Base-by-base conservation (phyloP, 64 coral and sea anemone genomes). In the Dendronephthya gigantea region DNA sequence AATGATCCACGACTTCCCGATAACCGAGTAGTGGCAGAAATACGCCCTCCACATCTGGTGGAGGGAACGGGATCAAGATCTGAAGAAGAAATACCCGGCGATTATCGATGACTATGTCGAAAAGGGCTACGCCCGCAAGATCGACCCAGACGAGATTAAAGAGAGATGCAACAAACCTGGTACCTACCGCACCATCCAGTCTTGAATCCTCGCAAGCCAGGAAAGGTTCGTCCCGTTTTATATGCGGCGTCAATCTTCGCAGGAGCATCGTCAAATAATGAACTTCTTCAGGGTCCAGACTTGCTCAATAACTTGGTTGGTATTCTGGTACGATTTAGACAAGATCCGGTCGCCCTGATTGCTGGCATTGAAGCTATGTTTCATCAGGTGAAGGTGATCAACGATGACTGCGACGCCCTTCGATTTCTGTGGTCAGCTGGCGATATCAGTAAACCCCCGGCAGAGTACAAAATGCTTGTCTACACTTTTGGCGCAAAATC, bases 1-100 rank as follows among this genome's bases (percentile, higher is more conserved):
- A 35, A 48, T 11, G 38, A 39, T 43, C 4, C 52, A 48, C 14
- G 25, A 29, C 88, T 90, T 31, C 88, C 40, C 22, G 41, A 45
- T 28, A 90, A 90, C 31, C 88, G 51, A 25, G 4, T 29, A 16
- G 69, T 81, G 35, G 83, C 88, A 47, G 82, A 90, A 51, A 76
- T 85, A 81, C 69, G 35, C 30, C 69, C 34, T 14, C 7, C 7
- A 37, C 13, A 31, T 15, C 69, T 75, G 1, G 17, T 7, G 34
- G 4, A 30, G 30, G 5, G 28, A 31, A 37, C 28, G 16, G 7
- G 69, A 75, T 37, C 7, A 4, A 6, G 14, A 6, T 3, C 58
- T 66, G 19, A 30, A 22, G 6, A 22, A 4, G 6, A n/a, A n/a
- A 30, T 75, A 31, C n/a, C 23, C 12, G 1, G 35, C 12, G 17